Evolutionary conservation across 2,888 invertebrate genomes (phyloP).

Genomic region (Atethmia centrago): DNA sequence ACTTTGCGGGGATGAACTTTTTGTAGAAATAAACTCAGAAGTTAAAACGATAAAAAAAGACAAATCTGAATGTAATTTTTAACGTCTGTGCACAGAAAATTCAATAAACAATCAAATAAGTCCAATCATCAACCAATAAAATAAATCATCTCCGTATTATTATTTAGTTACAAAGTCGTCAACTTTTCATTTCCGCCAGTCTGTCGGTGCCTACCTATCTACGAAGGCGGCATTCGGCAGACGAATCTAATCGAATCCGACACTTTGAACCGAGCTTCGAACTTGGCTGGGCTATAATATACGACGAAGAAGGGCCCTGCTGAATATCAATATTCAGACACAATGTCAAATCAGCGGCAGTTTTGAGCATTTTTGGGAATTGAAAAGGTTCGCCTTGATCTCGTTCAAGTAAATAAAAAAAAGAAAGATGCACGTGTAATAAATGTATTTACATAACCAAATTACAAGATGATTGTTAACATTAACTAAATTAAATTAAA

Average conservation of each 20-base stretch:
- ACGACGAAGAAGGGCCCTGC: background rate
- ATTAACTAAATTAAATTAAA: too few relatives aligned
- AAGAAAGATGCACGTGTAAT: too few relatives aligned
- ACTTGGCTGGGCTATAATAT: slow-evolving; percentile 10
- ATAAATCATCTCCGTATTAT: slow-evolving; percentile 1
- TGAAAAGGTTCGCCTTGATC: background rate
- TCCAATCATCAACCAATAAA: background rate
- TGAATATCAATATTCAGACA: slow-evolving; percentile 17
- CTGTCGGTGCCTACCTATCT: background rate
- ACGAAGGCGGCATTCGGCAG: background rate
- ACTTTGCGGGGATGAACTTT: background rate
- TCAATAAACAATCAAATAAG: background rate
- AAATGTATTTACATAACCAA: too few relatives aligned
- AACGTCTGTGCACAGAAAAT: background rate
- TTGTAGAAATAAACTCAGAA: background rate
- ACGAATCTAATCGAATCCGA: slow-evolving; percentile 50
- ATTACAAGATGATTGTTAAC: too few relatives aligned
- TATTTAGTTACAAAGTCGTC: slow-evolving; percentile 15
- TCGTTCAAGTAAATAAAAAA: background rate
- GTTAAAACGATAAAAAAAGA: background rate
- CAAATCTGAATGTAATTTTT: background rate
- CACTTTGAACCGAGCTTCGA: slow-evolving; percentile 24
- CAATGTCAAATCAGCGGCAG: slow-evolving; percentile 16
- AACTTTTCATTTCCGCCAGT: slow-evolving; percentile 38
- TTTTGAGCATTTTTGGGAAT: background rate